Base-by-base conservation (phyloP, 2,113 vertebrate genomes). In the Coryphaenoides rupestris region DNA sequence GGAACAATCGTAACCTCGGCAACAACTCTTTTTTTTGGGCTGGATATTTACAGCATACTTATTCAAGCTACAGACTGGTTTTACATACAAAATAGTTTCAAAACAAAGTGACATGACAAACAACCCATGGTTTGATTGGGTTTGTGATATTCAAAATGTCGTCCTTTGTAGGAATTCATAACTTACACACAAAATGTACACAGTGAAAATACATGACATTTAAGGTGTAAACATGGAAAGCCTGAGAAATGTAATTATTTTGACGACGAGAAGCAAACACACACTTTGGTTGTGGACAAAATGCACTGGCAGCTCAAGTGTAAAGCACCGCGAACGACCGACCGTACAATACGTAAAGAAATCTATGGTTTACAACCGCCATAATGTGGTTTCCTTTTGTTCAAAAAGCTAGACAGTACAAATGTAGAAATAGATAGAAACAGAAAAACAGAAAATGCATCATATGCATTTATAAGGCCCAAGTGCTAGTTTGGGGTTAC, bases 281-380 rank as follows among this genome's bases (percentile, higher is more conserved):
- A 77, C 70, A 86, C 81, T 91, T 90, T 89, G 88, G 89, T 87
- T 78, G 79, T 61, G 56, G 62, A 83, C 70, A 81, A 75, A 77
- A 82, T 62, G 53, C 65, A 83, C 65, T 63, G 68, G 69, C 40
- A 76, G 28, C 40, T 84, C 69, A 74, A 74, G 79, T 80, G 70
- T 69, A 55, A 69, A 69, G 61, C 66, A 76, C 74, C 65, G 63
- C 63, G 17, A 9, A 26, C 0, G 17, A 9, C 26, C 0, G 0
- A 66, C 72, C 67, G 62, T 55, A 49, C 13, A 46, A 73, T n/a
- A 52, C 9, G 19, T 3, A 68, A 72, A 76, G 68, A 67, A 68
- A 28, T 10, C 33, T 0, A 12, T 19, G 21, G 46, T 24, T 33
- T 24, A 73, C 2, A 40, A 40, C 33, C 9, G 4, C 33, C n/a